Percentiles rank a stretch among this genome's conserved stretches.
Conservation (phyloP, 2,797 vertebrate genomes). For the Micrastur ruficollis region DNA sequence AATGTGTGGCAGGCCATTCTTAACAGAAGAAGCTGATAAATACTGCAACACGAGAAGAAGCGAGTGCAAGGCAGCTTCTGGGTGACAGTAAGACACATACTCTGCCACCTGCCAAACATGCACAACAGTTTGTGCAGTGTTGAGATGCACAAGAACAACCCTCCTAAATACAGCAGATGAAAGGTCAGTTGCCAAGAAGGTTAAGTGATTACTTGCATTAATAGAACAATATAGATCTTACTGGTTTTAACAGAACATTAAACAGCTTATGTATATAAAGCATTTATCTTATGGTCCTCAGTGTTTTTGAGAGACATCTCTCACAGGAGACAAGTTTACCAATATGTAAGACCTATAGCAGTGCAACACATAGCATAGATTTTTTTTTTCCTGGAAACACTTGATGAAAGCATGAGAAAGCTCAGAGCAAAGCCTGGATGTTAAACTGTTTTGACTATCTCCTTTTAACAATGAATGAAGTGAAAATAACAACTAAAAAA, state of each 20-base stretch:
- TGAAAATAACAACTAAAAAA: not conserved
- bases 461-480: not conserved
- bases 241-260: not conserved
- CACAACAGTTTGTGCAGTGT: rapidly evolving
- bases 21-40: not conserved
- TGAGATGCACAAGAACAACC: not conserved
- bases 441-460: not conserved
- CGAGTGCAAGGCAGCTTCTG: not conserved
- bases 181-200: not conserved
- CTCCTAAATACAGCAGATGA: not conserved
- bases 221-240: not conserved
- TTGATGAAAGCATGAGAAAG: not conserved
- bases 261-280: not conserved
- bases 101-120: not conserved
- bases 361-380: not conserved
- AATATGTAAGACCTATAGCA: not conserved
- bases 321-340: not conserved
- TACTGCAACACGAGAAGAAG: not conserved
- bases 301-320: not conserved
- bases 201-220: not conserved
- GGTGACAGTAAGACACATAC: not conserved
- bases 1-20: not conserved
- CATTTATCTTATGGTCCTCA: not conserved
- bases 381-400: not conserved
- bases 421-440: not conserved